A percentile compares a stretch with the other conserved stretches of the same genome.
phyloP scores from a whole-genome alignment of 2,797 vertebrate genomes.

The Mormyrus proboscirostris region DNA sequence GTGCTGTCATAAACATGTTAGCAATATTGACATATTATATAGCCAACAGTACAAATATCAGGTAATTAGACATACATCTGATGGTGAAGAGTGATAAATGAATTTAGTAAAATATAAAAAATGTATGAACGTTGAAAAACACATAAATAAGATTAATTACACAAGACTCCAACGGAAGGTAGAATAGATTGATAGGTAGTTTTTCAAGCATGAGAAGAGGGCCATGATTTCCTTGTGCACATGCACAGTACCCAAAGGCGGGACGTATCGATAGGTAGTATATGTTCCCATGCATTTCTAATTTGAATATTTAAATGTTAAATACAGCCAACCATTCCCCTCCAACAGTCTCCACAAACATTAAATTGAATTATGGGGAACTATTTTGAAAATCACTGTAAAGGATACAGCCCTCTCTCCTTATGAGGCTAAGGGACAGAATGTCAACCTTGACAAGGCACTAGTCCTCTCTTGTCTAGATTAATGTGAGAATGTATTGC shows the following conservation, averaged over 20 bases:
- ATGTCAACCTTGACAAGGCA: neutral
- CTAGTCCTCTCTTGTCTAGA: neutral
- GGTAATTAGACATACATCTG: neutral
- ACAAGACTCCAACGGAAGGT: neutral
- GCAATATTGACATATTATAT: neutral
- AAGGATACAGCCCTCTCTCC: neutral
- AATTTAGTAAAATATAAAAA: neutral
- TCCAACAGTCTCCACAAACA: neutral
- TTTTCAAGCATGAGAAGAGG: neutral
- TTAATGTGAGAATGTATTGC: neutral
- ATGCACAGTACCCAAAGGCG: neutral
- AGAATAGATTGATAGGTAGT: neutral
- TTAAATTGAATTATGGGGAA: neutral
- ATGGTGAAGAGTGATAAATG: neutral
- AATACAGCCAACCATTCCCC: neutral
- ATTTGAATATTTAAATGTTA: neutral
- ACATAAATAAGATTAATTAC: neutral
- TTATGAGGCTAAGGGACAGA: neutral
- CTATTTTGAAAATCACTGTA: neutral
- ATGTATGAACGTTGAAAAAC: neutral
- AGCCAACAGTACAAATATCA: neutral
- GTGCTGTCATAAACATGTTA: neutral
- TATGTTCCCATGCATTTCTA: neutral
- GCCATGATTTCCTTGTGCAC: neutral
- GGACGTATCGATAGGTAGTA: neutral